phyloP scores from a whole-genome alignment of 1,140 invertebrate genomes.

The Caenorhabditis briggsae region DNA sequence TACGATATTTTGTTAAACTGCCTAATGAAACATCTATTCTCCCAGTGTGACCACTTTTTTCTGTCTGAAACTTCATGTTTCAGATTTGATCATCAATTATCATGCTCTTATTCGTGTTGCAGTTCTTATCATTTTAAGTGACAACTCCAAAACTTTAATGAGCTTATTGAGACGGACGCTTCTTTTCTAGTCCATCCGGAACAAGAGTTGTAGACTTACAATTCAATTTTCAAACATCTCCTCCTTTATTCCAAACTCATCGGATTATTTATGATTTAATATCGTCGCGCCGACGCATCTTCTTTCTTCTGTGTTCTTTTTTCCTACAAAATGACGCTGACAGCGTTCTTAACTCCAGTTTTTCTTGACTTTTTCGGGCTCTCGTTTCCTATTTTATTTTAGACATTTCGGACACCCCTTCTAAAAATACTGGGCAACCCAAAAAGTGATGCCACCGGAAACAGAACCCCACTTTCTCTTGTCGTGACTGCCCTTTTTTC shows the following conservation, averaged over 20 bases:
- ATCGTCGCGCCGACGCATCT: background rate
- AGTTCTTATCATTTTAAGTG: slow-evolving; percentile 6
- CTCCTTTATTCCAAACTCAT: background rate
- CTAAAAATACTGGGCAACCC: background rate
- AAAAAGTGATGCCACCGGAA: slow-evolving; percentile 53
- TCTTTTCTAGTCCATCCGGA: background rate
- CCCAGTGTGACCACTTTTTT: background rate
- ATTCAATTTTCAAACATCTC: background rate
- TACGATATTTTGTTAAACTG: no score
- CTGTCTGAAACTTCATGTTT: background rate
- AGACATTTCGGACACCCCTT: background rate
- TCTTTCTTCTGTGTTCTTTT: background rate
- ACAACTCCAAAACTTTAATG: slow-evolving; percentile 34
- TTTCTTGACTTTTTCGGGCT: background rate
- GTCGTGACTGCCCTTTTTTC: background rate
- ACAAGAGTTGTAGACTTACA: background rate
- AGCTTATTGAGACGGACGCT: slow-evolving; percentile 33
- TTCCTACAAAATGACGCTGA: no score
- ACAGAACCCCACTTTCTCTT: slow-evolving; percentile 10
- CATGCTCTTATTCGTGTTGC: background rate
- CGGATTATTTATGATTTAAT: background rate
- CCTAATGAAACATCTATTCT: background rate
- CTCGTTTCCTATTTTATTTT: background rate
- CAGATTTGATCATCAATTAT: background rate
- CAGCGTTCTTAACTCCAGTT: background rate